Evolutionary conservation across 2,888 invertebrate species (phyloP).

Genomic region (Rhorus exstirpatorius): DNA sequence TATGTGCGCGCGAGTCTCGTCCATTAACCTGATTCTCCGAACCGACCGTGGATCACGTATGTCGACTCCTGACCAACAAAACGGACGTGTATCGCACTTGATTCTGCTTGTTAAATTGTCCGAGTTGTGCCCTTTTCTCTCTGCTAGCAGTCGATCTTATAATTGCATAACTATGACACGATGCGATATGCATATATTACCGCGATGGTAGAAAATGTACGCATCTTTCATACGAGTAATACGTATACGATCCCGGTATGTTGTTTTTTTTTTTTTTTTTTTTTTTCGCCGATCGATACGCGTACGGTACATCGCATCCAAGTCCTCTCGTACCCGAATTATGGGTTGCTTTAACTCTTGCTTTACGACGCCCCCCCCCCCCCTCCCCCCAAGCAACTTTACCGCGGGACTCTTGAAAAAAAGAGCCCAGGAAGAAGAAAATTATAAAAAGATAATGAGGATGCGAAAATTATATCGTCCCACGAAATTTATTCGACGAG

Average conservation of each 20-base stretch:
- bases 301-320: no score
- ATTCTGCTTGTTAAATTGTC: not conserved
- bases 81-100: slow-evolving; percentile 18
- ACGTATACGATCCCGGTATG: no score
- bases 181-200: slow-evolving; percentile 3
- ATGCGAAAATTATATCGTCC: not conserved
- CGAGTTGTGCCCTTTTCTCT: slow-evolving; percentile 17
- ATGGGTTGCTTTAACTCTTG: slow-evolving; percentile 1
- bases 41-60: slow-evolving; percentile 52
- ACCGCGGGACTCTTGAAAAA: not conserved
- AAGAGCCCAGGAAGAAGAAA: not conserved
- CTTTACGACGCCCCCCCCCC: no score
- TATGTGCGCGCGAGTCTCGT: slow-evolving; percentile 41
- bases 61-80: slow-evolving; percentile 1
- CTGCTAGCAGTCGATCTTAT: slow-evolving; percentile 21
- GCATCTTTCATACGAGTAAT: slow-evolving; percentile 18
- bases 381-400: no score
- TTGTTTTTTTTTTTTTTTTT: no score
- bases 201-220: slow-evolving; percentile 1
- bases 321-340: slow-evolving; percentile 25
- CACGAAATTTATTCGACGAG: no score
- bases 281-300: no score
- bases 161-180: slow-evolving; percentile 5
- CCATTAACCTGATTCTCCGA: slow-evolving; percentile 69
- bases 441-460: not conserved